Conservation (phyloP, 2,113 vertebrate species). For the Aramus guarauna region DNA sequence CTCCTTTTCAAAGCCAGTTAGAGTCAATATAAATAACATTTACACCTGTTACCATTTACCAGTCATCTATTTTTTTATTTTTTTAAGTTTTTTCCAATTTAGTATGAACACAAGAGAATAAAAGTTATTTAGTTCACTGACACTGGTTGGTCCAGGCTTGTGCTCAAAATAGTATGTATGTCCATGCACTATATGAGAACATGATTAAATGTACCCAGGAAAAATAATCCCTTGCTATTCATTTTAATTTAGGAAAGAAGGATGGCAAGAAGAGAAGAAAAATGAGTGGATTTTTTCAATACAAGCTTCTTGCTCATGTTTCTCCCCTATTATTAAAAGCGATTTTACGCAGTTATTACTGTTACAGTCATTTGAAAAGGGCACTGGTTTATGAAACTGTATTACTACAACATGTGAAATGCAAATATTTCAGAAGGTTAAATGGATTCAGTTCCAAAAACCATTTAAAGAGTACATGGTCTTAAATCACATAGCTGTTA, state of each 20-base stretch:
- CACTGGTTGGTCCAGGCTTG: background rate
- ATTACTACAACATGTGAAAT: slow-evolving; percentile 27
- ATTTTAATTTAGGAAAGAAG: background rate
- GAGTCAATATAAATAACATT: background rate
- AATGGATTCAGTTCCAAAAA: background rate
- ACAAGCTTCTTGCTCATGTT: background rate
- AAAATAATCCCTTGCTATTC: background rate
- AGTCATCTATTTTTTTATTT: background rate
- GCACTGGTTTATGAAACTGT: slow-evolving; percentile 26
- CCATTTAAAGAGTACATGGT: background rate
- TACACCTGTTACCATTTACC: background rate
- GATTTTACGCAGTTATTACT: background rate
- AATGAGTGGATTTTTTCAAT: background rate
- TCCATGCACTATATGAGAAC: background rate
- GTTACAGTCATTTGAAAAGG: slow-evolving; percentile 30
- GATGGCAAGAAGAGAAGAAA: background rate
- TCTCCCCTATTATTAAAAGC: background rate
- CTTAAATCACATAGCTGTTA: background rate
- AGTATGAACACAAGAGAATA: background rate
- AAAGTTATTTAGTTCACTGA: background rate
- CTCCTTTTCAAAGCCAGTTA: background rate
- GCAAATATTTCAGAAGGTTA: slow-evolving; percentile 43
- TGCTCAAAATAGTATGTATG: background rate
- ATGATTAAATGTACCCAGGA: background rate
- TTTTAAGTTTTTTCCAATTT: background rate